Percentiles rank a stretch among this genome's conserved stretches.
These are phyloP conservation scores for Drosophila testacea DNA, from an alignment of 2,888 invertebrate species.

Conservation along the genomic window DNA sequence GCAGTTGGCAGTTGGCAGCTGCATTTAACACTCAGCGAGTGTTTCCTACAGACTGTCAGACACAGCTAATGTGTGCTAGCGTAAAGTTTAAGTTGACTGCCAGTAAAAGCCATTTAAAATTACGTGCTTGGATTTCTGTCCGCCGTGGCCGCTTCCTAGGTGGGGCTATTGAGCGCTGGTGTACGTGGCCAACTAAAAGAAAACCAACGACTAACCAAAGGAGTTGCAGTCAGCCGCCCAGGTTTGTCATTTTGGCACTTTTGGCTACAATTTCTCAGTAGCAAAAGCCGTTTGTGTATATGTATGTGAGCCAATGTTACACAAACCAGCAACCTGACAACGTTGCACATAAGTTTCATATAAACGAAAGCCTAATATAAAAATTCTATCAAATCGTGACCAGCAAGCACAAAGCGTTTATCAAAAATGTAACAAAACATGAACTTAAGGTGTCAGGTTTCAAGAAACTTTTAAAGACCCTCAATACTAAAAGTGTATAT, in stretches of 20 bases:
- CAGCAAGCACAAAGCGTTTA: slow-evolving; percentile 66
- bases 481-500: not conserved
- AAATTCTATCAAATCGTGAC: slow-evolving; percentile 79
- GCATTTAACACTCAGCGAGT: slow-evolving; percentile 77
- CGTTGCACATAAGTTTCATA: slow-evolving; percentile 81
- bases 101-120: slow-evolving; percentile 83
- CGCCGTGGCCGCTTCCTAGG: slow-evolving; percentile 45
- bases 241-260: slow-evolving; percentile 77
- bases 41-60: slow-evolving; percentile 66
- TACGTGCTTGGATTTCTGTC: slow-evolving; percentile 82
- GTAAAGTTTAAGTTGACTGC: slow-evolving; percentile 81
- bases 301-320: slow-evolving; percentile 37
- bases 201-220: slow-evolving; percentile 13
- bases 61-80: slow-evolving; percentile 75
- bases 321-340: slow-evolving; percentile 33
- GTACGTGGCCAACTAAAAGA: slow-evolving; percentile 70
- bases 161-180: slow-evolving; percentile 73
- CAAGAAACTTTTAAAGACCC: slow-evolving; percentile 6
- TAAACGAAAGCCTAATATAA: slow-evolving; percentile 83
- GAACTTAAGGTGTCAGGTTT: slow-evolving; percentile 9
- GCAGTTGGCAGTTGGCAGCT: slow-evolving; percentile 68
- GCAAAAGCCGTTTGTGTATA: slow-evolving; percentile 30
- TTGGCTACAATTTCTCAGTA: slow-evolving; percentile 49
- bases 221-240: slow-evolving; percentile 49
- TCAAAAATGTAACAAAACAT: slow-evolving; percentile 21